These are phyloP conservation scores for Charanyca ferruginea DNA, from an alignment of 2,888 invertebrate genomes.

Conservation along the genomic window DNA sequence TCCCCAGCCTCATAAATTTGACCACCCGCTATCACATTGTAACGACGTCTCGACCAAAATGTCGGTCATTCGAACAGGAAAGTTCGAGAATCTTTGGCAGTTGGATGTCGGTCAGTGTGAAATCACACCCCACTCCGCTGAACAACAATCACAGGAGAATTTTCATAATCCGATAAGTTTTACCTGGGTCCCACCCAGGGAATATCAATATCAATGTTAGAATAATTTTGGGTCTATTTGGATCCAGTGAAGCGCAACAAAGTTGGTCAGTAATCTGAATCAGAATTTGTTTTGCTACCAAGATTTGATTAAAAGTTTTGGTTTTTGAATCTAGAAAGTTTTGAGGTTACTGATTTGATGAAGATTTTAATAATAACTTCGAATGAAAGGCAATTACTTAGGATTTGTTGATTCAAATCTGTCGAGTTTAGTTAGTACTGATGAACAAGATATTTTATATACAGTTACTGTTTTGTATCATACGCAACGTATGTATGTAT, in stretches of 20 bases:
- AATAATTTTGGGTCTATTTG: constrained; percentile 41
- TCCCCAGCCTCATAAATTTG: constrained; percentile 68
- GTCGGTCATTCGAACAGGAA: constrained; percentile 58
- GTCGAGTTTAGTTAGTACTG: not conserved
- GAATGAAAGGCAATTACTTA: not conserved
- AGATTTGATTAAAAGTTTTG: constrained; percentile 16
- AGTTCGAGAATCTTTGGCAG: constrained; percentile 52
- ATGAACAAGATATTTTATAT: not conserved
- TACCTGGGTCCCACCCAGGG: constrained; percentile 48
- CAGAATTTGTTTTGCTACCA: constrained; percentile 31
- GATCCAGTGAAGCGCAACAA: constrained; percentile 17
- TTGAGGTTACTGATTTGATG: not conserved
- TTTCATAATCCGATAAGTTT: constrained; percentile 64
- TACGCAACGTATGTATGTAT: too few species aligned
- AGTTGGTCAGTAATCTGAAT: constrained; percentile 27
- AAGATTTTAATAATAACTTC: constrained; percentile 11
- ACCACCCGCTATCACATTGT: constrained; percentile 59
- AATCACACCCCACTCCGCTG: constrained; percentile 59
- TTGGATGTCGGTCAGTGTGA: constrained; percentile 63
- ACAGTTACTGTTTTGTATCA: too few species aligned
- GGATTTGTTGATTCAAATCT: not conserved
- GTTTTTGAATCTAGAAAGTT: constrained; percentile 16
- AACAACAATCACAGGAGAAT: constrained; percentile 57
- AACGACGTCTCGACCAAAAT: constrained; percentile 62
- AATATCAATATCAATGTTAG: constrained; percentile 33